Evolutionary conservation across 2,113 vertebrate species (phyloP).

Genomic region (Halcyon malimbica): DNA sequence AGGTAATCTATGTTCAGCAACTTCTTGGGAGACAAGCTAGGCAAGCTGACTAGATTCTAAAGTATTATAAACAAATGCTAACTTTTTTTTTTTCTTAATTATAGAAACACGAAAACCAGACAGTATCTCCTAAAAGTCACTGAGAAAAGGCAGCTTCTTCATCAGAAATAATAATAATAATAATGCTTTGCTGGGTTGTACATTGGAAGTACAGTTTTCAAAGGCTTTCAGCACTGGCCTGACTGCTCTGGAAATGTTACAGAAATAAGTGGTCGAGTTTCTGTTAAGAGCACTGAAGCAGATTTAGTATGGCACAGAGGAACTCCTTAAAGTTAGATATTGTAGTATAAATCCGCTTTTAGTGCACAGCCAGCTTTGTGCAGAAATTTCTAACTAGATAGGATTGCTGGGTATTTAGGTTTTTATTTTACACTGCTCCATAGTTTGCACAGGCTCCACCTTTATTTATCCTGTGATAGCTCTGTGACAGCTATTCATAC

Average conservation of each 20-base stretch:
- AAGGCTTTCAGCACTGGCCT: neutral
- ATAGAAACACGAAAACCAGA: neutral
- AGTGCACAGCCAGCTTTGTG: neutral
- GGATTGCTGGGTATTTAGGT: fast-evolving
- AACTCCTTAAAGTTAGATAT: neutral
- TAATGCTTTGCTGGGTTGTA: neutral
- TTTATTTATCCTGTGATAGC: slow-evolving; percentile 20
- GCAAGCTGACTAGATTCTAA: neutral
- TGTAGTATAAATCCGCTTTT: neutral
- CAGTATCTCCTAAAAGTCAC: neutral
- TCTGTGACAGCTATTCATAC: neutral
- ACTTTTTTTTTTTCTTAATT: neutral
- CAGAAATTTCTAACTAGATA: neutral
- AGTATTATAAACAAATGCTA: neutral
- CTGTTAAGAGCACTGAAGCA: neutral
- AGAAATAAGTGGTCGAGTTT: neutral
- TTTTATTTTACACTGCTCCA: neutral
- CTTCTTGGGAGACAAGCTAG: neutral
- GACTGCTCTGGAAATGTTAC: neutral
- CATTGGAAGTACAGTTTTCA: neutral
- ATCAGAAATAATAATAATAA: neutral
- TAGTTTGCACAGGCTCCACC: neutral
- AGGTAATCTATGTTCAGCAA: neutral
- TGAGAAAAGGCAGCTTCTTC: neutral
- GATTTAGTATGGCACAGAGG: neutral